These are phyloP conservation scores for Poeciliopsis turneri DNA, from an alignment of 2,797 vertebrate genomes.

Conservation along the genomic window DNA sequence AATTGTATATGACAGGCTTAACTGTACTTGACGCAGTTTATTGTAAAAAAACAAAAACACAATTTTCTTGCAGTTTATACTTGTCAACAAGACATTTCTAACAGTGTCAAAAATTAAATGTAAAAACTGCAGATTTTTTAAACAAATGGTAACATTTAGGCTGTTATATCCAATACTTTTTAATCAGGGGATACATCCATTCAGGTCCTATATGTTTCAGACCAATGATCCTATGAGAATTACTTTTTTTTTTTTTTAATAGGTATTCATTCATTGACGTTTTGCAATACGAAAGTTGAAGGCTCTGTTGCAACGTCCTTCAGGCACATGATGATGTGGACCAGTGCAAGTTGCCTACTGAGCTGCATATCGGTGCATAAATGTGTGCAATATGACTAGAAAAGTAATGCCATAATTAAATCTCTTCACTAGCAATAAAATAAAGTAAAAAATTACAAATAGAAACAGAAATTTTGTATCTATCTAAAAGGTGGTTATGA, in stretches of 20 bases:
- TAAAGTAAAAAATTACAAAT: not conserved
- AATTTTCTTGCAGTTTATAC: constrained; percentile 17
- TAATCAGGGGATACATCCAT: not conserved
- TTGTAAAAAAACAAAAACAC: not conserved
- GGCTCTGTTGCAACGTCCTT: not conserved
- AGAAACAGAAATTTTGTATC: not conserved
- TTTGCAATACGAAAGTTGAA: not conserved
- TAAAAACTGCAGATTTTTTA: constrained; percentile 1
- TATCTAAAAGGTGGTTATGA: not conserved
- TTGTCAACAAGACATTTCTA: constrained; percentile 22
- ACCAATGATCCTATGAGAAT: not conserved
- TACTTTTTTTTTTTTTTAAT: not conserved
- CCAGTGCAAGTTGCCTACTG: not conserved
- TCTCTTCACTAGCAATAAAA: not conserved
- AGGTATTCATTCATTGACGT: not conserved
- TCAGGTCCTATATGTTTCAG: not conserved
- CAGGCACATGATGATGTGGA: not conserved
- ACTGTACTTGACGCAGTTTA: constrained; percentile 33
- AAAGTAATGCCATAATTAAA: not conserved
- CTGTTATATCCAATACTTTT: not conserved
- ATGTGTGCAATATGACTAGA: not conserved
- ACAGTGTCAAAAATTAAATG: not conserved
- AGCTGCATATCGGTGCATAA: not conserved
- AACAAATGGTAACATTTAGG: constrained; percentile 14
- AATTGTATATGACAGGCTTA: constrained; percentile 29